Conservation (phyloP, 2,888 invertebrate genomes). For the Onthophagus sagittarius region DNA sequence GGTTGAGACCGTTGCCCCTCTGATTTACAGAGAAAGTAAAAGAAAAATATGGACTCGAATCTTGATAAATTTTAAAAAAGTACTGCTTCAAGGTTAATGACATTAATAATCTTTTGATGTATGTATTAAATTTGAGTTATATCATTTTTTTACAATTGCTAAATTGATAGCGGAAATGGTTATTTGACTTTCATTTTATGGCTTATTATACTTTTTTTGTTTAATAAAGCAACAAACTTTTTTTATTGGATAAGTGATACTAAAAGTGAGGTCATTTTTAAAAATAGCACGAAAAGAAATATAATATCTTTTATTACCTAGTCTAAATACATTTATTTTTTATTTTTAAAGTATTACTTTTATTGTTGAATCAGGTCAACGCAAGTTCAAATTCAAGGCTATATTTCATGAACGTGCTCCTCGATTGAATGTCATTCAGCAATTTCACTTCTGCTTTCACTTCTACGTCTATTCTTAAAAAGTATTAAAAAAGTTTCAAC, state of each 20-base stretch:
- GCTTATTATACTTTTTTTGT: neutral
- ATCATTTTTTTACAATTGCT: neutral
- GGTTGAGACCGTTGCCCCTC: conserved; percentile 83
- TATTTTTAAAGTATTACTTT: neutral
- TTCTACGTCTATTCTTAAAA: neutral
- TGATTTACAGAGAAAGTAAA: conserved; percentile 46
- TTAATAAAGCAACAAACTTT: neutral
- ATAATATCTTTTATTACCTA: no score
- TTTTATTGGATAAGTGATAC: neutral
- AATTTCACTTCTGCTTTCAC: neutral
- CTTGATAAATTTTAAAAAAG: neutral
- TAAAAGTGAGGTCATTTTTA: neutral
- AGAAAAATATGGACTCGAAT: neutral
- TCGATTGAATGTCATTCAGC: neutral
- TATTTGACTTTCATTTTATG: neutral
- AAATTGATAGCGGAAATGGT: neutral
- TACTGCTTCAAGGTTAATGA: neutral
- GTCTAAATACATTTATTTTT: no score
- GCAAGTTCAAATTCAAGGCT: conserved; percentile 8
- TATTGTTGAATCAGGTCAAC: neutral
- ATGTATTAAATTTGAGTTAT: no score
- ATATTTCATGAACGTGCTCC: neutral
- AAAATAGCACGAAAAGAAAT: neutral
- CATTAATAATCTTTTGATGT: no score
- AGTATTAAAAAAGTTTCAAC: no score